These are phyloP conservation scores for Macrochelys suwanniensis DNA, from an alignment of 2,797 vertebrate species.

Conservation along the genomic window DNA sequence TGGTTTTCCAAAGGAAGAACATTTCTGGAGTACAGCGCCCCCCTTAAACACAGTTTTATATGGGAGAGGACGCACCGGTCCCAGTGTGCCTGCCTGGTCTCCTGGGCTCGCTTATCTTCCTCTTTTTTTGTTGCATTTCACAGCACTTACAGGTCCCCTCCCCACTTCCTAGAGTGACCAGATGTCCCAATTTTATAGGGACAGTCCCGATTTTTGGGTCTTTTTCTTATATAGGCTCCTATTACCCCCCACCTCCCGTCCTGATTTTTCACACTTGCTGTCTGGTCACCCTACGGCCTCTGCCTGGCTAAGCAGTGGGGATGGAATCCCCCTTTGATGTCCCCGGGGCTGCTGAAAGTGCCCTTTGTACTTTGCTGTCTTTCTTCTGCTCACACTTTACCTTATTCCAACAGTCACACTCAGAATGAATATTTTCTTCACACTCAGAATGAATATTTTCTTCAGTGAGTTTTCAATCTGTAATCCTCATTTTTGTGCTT, in stretches of 20 bases:
- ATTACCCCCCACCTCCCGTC: too few species aligned
- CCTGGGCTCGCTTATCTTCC: background rate
- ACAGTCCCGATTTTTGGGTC: too few species aligned
- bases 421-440: background rate
- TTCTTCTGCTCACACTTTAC: fast-evolving
- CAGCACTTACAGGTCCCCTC: background rate
- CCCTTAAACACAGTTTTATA: background rate
- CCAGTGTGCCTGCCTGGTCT: background rate
- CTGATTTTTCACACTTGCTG: too few species aligned
- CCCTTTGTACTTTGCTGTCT: background rate
- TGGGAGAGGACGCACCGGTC: background rate
- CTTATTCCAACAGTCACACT: fast-evolving
- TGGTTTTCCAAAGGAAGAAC: background rate
- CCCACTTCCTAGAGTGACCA: too few species aligned
- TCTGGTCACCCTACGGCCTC: background rate
- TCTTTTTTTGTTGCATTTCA: background rate
- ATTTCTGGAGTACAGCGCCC: background rate
- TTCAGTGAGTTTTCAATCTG: conserved; percentile 20
- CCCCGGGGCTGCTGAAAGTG: background rate
- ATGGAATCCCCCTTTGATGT: too few species aligned
- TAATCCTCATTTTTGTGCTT: background rate
- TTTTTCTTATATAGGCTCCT: too few species aligned
- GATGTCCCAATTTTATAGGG: too few species aligned
- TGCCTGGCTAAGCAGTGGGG: too few species aligned
- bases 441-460: background rate